Percentiles rank a stretch among this genome's conserved stretches.
These are phyloP conservation scores for Lophius piscatorius DNA, from an alignment of 2,113 vertebrate species.

Conservation along the genomic window DNA sequence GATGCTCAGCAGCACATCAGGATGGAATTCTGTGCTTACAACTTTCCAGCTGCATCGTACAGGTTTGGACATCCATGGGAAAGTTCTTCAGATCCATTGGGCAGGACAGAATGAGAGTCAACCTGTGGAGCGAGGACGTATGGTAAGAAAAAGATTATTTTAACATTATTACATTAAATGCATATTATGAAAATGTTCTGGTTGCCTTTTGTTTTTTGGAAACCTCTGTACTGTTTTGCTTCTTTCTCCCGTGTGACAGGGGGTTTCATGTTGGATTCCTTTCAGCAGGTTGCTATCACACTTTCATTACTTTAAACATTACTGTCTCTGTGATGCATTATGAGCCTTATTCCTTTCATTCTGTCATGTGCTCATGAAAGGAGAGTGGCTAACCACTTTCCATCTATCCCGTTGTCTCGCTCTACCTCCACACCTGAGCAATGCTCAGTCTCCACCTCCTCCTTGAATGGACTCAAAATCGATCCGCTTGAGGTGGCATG, in stretches of 20 bases:
- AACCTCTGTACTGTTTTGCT: slow-evolving; percentile 16
- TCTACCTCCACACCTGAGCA: slow-evolving; percentile 66
- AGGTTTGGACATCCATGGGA: slow-evolving; percentile 98
- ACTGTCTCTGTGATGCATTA: slow-evolving; percentile 71
- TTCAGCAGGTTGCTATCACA: slow-evolving; percentile 75
- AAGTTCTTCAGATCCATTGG: slow-evolving; percentile 99
- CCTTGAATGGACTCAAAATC: slow-evolving; percentile 66
- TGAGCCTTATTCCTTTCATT: slow-evolving; percentile 39
- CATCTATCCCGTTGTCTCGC: slow-evolving; percentile 57
- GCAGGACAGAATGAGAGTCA: slow-evolving; percentile 96
- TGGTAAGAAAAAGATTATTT: slow-evolving; percentile 13
- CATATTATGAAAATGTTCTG: slow-evolving; percentile 30
- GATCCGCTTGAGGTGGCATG: slow-evolving; percentile 51
- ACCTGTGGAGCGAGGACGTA: slow-evolving; percentile 70
- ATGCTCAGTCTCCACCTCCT: slow-evolving; percentile 48
- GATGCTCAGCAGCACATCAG: not conserved
- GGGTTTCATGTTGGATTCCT: slow-evolving; percentile 61
- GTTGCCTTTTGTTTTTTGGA: slow-evolving; percentile 7
- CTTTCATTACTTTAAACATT: slow-evolving; percentile 76
- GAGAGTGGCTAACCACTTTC: slow-evolving; percentile 59
- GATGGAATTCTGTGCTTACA: slow-evolving; percentile 81
- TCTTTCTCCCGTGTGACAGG: slow-evolving; percentile 28
- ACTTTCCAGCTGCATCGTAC: slow-evolving; percentile 98
- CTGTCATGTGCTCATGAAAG: slow-evolving; percentile 50
- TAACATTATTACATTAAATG: too few relatives aligned